Evolutionary conservation across 2,888 invertebrate genomes (phyloP), one percentile per base, ranked within the genome.

Genomic region (Hypselothyrea guttata): DNA sequence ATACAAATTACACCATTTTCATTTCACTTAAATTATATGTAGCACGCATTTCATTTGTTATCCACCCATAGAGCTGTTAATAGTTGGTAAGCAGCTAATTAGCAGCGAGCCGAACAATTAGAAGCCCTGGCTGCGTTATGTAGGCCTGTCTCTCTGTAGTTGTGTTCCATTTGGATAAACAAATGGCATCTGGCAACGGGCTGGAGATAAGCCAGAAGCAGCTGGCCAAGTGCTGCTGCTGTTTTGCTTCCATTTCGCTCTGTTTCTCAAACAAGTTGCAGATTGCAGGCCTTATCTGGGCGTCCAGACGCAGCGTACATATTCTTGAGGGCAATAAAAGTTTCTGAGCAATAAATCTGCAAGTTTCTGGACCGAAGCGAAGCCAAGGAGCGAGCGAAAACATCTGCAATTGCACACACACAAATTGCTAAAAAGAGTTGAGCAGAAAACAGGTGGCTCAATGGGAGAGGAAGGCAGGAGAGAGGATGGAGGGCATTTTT

Each of bases 281-380:
- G 78, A 79, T 79, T 83, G 84, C 86, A 83, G 22, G 71, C 71
- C 68, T 68, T 67, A 83, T 73, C 84, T 75, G 42, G 51, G 57
- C 27, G 34, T 12, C 37, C 37, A 31, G 54, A 47, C 56, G 44
- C 37, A 28, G 30, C 78, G 65, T 83, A 84, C 78, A 77, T 84
- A 79, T 85, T 79, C 84, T 79, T 66, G 47, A 72, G 64, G 85
- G 78, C 78, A 85, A 79, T 85, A 79, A 79, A 79, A 79, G 78
- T 79, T 79, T 85, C 81, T 79, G 79, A 46, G 83, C 85, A 83
- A 79, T 79, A 79, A 79, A 79, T 79, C 78, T 85, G 72, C 79
- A 79, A 79, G 84, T 79, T 85, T 85, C 75, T 83, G 72, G 83
- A 79, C 66, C 78, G 16, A 18, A 8, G 12, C 11, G 11, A 11